A percentile compares a stretch with the other conserved stretches of the same genome.
Evolutionary conservation across 2,888 invertebrate species (phyloP).

Genomic region (Ennomos erosarius): DNA sequence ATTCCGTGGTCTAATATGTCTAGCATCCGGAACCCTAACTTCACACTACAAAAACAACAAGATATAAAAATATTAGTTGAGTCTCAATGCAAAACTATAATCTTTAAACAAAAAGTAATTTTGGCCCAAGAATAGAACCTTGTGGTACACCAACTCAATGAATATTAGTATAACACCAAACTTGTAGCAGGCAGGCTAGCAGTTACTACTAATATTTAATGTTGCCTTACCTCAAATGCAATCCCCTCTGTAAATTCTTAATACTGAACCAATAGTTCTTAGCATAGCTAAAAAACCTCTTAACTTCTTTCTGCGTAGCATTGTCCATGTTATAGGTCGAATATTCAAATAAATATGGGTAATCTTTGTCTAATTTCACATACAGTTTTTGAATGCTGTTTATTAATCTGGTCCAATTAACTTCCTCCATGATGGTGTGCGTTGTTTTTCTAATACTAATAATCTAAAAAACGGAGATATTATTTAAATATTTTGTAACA

Average conservation of each 20-base stretch:
- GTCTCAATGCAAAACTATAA: no score
- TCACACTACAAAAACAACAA: conserved; percentile 56
- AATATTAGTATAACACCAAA: background rate
- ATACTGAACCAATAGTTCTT: conserved; percentile 68
- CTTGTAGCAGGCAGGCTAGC: no score
- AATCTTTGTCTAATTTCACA: conserved; percentile 60
- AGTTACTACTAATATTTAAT: background rate
- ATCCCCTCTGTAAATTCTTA: conserved; percentile 54
- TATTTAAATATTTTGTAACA: no score
- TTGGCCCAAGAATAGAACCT: background rate
- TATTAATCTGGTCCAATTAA: conserved; percentile 71
- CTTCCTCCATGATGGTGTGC: conserved; percentile 48
- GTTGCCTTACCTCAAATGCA: conserved; percentile 62
- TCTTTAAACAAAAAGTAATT: no score
- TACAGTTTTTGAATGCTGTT: conserved; percentile 64
- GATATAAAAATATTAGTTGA: background rate
- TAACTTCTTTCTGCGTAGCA: conserved; percentile 40
- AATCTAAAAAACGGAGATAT: conserved; percentile 22
- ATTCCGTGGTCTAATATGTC: conserved; percentile 68
- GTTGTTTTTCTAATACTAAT: conserved; percentile 48
- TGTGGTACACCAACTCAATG: conserved; percentile 2
- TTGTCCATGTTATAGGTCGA: conserved; percentile 63
- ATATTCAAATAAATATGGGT: conserved; percentile 71
- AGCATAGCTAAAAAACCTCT: conserved; percentile 47
- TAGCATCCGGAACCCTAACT: conserved; percentile 62